Percentiles rank a stretch among this genome's conserved stretches.
Conservation (phyloP, 2,113 vertebrate species). For the Amblyopsis rosae region DNA sequence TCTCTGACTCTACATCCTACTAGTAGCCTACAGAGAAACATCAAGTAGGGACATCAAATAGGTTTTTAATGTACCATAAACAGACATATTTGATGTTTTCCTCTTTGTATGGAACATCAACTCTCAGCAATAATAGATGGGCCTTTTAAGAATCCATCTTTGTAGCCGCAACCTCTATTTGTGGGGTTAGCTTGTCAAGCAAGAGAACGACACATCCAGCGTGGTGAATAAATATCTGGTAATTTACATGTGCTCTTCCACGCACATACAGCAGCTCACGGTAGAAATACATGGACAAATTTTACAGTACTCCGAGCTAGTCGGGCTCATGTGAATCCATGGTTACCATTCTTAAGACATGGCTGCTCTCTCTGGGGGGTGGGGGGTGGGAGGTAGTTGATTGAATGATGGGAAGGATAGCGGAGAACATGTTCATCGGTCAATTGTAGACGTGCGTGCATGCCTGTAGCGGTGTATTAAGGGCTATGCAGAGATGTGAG, state of each 20-base stretch:
- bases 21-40: too few relatives aligned
- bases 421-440: conserved; percentile 1
- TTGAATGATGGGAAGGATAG: conserved; percentile 18
- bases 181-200: conserved; percentile 39
- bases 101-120: too few relatives aligned
- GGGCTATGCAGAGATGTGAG: conserved; percentile 21
- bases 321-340: neutral
- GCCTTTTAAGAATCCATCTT: too few relatives aligned
- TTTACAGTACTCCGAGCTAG: neutral
- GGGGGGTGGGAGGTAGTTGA: conserved; percentile 15
- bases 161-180: neutral
- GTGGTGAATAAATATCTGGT: too few relatives aligned
- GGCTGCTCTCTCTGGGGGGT: conserved; percentile 5
- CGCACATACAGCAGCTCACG: neutral
- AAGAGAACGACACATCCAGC: neutral
- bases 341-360: conserved; percentile 25
- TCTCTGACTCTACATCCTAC: too few relatives aligned
- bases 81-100: too few relatives aligned
- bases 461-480: conserved; percentile 14
- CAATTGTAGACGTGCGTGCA: conserved; percentile 1
- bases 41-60: too few relatives aligned
- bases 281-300: neutral
- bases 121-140: too few relatives aligned
- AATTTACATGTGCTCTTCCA: neutral
- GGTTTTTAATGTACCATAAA: too few relatives aligned